Base-by-base conservation (phyloP, 2,888 invertebrate genomes). In the Drepana falcataria region DNA sequence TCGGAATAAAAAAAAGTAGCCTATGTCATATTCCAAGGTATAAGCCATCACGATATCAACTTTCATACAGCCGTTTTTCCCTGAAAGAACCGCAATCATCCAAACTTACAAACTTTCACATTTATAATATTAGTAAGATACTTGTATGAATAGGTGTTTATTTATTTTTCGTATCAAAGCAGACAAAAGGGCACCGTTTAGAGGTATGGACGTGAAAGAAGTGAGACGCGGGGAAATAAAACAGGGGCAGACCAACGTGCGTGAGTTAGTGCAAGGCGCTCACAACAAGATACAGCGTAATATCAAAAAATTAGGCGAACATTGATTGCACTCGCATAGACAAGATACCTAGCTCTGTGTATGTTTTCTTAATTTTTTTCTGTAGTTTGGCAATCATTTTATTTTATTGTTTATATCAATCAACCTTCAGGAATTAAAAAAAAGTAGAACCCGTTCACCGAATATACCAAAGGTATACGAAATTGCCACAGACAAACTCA, bases 231-330 rank as follows among this genome's bases (percentile, higher is more conserved):
- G 44, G 6, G 44, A 44, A 44, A 9, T 44, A 44, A 9, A 4
- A 3, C 37, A 44, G 9, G 9, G 44, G 44, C 7, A 44, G 6
- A 9, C 44, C 2, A 78, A 75, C 66, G 62, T 83, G 54, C 74
- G 70, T 53, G 71, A 74, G 60, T 71, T 85, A 76, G 83, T 84
- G 69, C 75, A 80, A 65, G 73, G 65, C 51, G 81, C 78, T 40
- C 79, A 69, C 66, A 63, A 55, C 66, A 85, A 80, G 72, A 79
- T 87, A 58, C 79, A 81, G 51, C 51, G 48, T 35, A 75, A 81
- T 35, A 71, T 87, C 69, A 79, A 72, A 78, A 79, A 70, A 66
- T 66, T 85, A 53, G 68, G 63, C 57, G 66, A 81, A 53, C 65
- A 62, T 56, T 55, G 49, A 53, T 62, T 58, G 55, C 59, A 57